A percentile compares a stretch with the other conserved stretches of the same genome.
Evolutionary conservation across 2,888 invertebrate genomes (phyloP).

Genomic region (Smittia sp.): DNA sequence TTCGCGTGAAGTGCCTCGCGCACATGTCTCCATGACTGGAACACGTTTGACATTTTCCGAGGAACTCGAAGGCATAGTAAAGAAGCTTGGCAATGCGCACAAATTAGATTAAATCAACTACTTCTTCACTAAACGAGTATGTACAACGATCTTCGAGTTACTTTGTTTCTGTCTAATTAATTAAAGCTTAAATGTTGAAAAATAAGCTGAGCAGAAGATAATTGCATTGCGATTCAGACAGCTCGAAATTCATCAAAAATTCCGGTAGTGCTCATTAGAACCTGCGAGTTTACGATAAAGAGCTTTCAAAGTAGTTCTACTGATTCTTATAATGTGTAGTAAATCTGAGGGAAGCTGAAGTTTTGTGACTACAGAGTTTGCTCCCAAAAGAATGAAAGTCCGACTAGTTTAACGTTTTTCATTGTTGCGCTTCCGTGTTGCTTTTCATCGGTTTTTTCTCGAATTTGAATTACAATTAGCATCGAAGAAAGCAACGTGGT

Average conservation of each 20-base stretch:
- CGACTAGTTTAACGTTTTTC: constrained; percentile 9
- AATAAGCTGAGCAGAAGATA: not conserved
- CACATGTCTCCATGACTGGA: not conserved
- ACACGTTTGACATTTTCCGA: not conserved
- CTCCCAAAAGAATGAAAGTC: too few relatives aligned
- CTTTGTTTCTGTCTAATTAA: not conserved
- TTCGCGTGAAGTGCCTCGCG: not conserved
- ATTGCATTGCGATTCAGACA: constrained; percentile 7
- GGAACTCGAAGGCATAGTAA: not conserved
- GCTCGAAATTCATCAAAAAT: not conserved
- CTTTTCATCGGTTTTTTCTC: not conserved
- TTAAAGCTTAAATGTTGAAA: not conserved
- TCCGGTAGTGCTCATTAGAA: not conserved
- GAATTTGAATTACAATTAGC: too few relatives aligned
- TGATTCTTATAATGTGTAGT: too few relatives aligned
- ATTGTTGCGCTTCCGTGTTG: constrained; percentile 25
- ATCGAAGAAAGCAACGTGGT: too few relatives aligned
- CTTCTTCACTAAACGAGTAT: too few relatives aligned
- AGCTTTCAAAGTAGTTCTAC: too few relatives aligned
- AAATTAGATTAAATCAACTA: not conserved
- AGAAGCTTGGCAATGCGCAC: not conserved
- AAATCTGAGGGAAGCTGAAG: too few relatives aligned
- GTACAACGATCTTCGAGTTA: not conserved
- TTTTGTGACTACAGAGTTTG: too few relatives aligned
- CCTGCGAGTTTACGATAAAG: too few relatives aligned